Base-by-base conservation (phyloP, 1,140 invertebrate species). In the Mactra quadrangularis region DNA sequence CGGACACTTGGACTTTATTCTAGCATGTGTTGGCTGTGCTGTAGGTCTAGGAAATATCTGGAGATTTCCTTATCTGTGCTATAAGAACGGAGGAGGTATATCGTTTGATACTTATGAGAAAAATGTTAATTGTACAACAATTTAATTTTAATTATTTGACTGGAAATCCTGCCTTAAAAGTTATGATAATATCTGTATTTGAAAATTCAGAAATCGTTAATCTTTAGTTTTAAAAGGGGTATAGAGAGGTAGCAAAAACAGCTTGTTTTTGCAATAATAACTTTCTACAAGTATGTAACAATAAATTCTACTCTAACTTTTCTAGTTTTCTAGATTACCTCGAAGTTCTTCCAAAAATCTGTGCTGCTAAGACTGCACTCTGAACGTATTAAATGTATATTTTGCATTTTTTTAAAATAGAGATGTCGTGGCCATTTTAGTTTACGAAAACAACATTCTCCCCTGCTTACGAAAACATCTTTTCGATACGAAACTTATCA, bases 71-170 rank as follows among this genome's bases (percentile, higher is more conserved):
- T 70, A 70, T 19, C 66, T 70, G 2, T 70, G 66, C 25, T 70
- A 70, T 22, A 70, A 95, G 77, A 96, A 97, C 0, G 95, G 96
- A 88, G 94, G 93, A 3, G 97, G 99, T 91, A 98, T 13, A 17
- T 57, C 19, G 19, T 53, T 47, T 17, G 7, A 47, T 9, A 47
- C 7, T 17, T 9, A 17, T 47, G 17, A 9, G 7, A 9, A 47
- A 17, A 17, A 7, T 47, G 7, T 9, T 47, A 9, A 7, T 47
- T 7, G 17, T 17, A 47, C 17, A 47, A 7, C 7, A 7, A 47
- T 47, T 17, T 47, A 47, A 47, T 9, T 47, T 9, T 47, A 47
- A 9, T 47, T 47, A 47, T 17, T 9, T 9, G 41, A 47, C 7
- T 17, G 41, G 7, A 9, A 47, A 47, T 17, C 7, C 7, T 7